Percentiles rank a stretch among this genome's conserved stretches.
Conservation (phyloP, 1,140 invertebrate species). For the Aphis gossypii region DNA sequence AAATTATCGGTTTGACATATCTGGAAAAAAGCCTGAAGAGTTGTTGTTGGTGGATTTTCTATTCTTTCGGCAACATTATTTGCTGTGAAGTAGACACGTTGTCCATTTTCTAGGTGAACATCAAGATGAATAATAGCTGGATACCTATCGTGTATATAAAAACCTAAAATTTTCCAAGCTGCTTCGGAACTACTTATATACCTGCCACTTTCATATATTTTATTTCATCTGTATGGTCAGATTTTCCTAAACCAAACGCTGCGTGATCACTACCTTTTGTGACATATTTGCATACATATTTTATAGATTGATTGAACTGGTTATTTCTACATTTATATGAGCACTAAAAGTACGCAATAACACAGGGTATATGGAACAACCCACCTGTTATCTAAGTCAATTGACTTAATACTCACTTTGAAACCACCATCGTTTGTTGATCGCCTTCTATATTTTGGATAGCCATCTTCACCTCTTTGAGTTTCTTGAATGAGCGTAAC, state of each 20-base stretch:
- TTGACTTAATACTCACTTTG: not conserved
- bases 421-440: slow-evolving; percentile 61
- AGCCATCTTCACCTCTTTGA: slow-evolving; percentile 64
- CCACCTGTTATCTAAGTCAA: slow-evolving; percentile 63
- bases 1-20: slow-evolving; percentile 62
- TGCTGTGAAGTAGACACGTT: not conserved
- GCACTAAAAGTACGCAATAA: too few relatives aligned
- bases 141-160: slow-evolving; percentile 63
- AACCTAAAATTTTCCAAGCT: slow-evolving; percentile 64
- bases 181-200: slow-evolving; percentile 62
- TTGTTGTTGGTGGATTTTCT: slow-evolving; percentile 52
- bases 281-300: too few relatives aligned
- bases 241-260: too few relatives aligned
- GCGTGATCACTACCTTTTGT: too few relatives aligned
- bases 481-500: slow-evolving; percentile 62
- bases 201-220: too few relatives aligned
- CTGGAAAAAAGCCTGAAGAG: slow-evolving; percentile 63
- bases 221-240: too few relatives aligned
- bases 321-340: too few relatives aligned
- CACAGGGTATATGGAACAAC: too few relatives aligned
- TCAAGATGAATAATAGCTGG: slow-evolving; percentile 63
- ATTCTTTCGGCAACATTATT: slow-evolving; percentile 60
- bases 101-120: slow-evolving; percentile 44
- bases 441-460: slow-evolving; percentile 64
- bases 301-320: too few relatives aligned